Conservation (phyloP, 2,113 vertebrate species). For the Acanthisitta chloris region DNA sequence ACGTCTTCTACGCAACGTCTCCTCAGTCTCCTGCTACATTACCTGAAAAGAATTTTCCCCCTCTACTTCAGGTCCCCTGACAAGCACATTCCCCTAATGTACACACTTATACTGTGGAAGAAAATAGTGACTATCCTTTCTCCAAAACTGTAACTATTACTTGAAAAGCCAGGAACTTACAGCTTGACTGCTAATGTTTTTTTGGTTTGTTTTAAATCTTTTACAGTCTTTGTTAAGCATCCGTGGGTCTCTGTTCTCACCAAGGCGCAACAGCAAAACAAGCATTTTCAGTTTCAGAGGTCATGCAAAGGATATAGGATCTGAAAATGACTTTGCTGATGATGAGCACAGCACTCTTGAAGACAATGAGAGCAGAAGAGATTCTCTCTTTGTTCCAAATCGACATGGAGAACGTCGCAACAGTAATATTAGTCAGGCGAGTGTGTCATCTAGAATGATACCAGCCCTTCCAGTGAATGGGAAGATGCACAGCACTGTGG, state of each 20-base stretch:
- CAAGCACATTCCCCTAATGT: neutral
- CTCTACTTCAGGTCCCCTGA: neutral
- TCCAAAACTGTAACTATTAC: neutral
- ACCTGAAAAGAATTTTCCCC: neutral
- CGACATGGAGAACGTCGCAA: conserved; percentile 80
- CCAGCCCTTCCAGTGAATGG: conserved; percentile 80
- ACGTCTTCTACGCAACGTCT: neutral
- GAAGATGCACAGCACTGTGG: conserved; percentile 90
- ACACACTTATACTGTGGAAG: neutral
- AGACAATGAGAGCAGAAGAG: conserved; percentile 86
- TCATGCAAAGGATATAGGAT: conserved; percentile 81
- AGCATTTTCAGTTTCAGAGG: conserved; percentile 94
- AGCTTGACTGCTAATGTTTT: neutral
- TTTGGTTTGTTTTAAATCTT: conserved; percentile 40
- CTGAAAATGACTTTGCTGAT: conserved; percentile 95
- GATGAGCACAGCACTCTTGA: conserved; percentile 94
- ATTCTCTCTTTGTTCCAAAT: conserved; percentile 87
- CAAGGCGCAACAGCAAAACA: conserved; percentile 90
- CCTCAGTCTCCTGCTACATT: neutral
- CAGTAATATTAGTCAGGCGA: conserved; percentile 88
- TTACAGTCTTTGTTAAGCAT: conserved; percentile 91
- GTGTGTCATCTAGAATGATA: conserved; percentile 83
- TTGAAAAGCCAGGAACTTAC: neutral
- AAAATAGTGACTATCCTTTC: neutral
- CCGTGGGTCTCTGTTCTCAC: conserved; percentile 87